phyloP scores from a whole-genome alignment of 2,888 invertebrate species.

The Orthosia gracilis region DNA sequence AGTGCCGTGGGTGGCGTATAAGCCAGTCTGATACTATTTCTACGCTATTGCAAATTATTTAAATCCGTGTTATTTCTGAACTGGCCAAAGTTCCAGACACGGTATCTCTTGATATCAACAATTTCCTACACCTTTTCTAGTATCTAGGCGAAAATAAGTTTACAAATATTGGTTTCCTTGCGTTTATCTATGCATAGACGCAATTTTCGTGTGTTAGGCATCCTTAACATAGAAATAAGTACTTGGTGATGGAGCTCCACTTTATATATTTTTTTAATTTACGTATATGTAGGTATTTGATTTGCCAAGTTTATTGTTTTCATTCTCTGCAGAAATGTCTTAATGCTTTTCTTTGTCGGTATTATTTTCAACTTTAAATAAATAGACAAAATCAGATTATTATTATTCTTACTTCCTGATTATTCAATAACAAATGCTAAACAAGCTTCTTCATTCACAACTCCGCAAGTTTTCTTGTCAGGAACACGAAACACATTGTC shows the following conservation, averaged over 20 bases:
- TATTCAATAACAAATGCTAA: conserved; percentile 3
- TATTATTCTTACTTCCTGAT: not conserved
- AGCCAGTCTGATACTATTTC: conserved; percentile 48
- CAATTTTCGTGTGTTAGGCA: not conserved
- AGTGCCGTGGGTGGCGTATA: conserved; percentile 50
- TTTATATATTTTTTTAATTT: not conserved
- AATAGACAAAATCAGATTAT: not conserved
- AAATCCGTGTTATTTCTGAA: conserved; percentile 57
- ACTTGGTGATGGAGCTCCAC: not conserved
- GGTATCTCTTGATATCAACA: conserved; percentile 26
- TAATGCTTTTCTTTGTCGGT: not conserved
- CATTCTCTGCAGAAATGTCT: not conserved
- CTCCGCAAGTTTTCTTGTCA: conserved; percentile 10
- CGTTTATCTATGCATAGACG: not conserved
- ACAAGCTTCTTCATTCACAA: conserved; percentile 38
- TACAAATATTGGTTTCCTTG: not conserved
- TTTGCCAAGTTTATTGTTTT: not conserved
- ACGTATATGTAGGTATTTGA: too few relatives aligned
- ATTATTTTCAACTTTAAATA: conserved; percentile 7
- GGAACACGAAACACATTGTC: conserved; percentile 22
- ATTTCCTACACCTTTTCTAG: conserved; percentile 43
- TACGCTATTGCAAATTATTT: conserved; percentile 52
- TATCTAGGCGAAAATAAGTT: conserved; percentile 18
- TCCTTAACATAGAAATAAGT: not conserved
- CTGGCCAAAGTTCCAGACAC: conserved; percentile 29